Evolutionary conservation across 2,888 invertebrate species (phyloP).

Genomic region (Cremastinae sp.): DNA sequence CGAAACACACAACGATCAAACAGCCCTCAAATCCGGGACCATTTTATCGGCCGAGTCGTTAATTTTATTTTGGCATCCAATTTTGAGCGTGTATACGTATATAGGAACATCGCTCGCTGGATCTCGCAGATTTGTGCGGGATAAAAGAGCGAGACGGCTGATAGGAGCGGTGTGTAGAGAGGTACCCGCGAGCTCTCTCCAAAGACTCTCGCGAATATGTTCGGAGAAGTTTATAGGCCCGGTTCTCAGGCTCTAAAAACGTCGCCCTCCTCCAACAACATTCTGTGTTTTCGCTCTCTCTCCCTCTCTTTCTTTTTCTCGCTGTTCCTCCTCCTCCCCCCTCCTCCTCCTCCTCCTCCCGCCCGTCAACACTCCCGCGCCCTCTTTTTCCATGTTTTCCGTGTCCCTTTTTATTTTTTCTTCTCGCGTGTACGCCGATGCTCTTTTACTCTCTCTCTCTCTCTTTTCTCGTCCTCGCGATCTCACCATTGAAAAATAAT

Average conservation of each 20-base stretch:
- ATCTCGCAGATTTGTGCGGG: conserved; percentile 61
- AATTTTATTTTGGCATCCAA: conserved; percentile 64
- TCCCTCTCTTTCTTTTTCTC: conserved; percentile 60
- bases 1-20: conserved; percentile 51
- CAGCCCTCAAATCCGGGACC: conserved; percentile 51
- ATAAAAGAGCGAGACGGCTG: conserved; percentile 52
- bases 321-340: conserved; percentile 47
- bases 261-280: conserved; percentile 57
- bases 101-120: conserved; percentile 22
- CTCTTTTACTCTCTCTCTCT: conserved; percentile 18
- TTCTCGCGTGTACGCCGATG: neutral
- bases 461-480: conserved; percentile 15
- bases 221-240: conserved; percentile 65
- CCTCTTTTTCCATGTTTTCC: conserved; percentile 24
- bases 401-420: conserved; percentile 5
- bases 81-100: conserved; percentile 55
- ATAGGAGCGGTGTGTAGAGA: conserved; percentile 47
- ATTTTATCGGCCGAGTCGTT: conserved; percentile 60
- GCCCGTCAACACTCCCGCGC: conserved; percentile 61
- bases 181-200: conserved; percentile 17
- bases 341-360: conserved; percentile 17
- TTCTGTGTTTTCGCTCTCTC: conserved; percentile 58
- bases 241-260: conserved; percentile 67
- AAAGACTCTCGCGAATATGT: conserved; percentile 51
- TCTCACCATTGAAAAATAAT: conserved; percentile 21